Evolutionary conservation across 1,140 invertebrate genomes (phyloP), one percentile per base, ranked within the genome.

Genomic region (Zophobas morio): DNA sequence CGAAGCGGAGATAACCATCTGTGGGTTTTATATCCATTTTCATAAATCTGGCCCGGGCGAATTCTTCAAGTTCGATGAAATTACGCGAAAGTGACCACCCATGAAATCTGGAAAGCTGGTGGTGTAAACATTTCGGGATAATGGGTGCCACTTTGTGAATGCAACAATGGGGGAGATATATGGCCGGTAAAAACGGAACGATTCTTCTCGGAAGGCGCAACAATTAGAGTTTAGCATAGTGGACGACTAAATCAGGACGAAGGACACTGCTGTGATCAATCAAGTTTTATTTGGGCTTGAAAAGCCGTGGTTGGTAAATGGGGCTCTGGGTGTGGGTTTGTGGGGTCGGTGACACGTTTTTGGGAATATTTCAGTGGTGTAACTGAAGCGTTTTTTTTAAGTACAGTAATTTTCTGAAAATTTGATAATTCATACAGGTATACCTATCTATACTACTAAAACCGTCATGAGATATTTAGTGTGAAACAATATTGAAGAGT

Each of bases 21-120:
- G 57, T 77, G 75, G 78, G 78, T 71, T 75, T 72, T 51, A 32
- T 42, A 32, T 42, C 63, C 77, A 74, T 77, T 75, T 79, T 75
- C 39, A 77, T 79, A 66, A 66, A 66, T 42, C 40, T 66, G 33
- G 2, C n/a, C 37, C 6, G 35, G 60, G 42, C 39, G 49, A 63
- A 36, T 57, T 36, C 54, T 2, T 8, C 20, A 4, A 8, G 1
- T 42, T 32, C 42, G 20, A 66, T 66, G 60, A 66, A 66, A 66
- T 46, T 46, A 4, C 60, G 60, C 60, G n/a, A 42, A 40, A 73
- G 33, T 73, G 71, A 73, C 71, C 71, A 73, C 71, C 71, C 71
- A 73, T 73, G 71, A 73, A 73, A 73, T 73, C 51, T 56, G 36
- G 32, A 66, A 66, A 42, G 6, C 33, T 20, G n/a, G 33, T 42